Conservation (phyloP, 2,113 vertebrate genomes). For the Mesoclemmys tuberculata region DNA sequence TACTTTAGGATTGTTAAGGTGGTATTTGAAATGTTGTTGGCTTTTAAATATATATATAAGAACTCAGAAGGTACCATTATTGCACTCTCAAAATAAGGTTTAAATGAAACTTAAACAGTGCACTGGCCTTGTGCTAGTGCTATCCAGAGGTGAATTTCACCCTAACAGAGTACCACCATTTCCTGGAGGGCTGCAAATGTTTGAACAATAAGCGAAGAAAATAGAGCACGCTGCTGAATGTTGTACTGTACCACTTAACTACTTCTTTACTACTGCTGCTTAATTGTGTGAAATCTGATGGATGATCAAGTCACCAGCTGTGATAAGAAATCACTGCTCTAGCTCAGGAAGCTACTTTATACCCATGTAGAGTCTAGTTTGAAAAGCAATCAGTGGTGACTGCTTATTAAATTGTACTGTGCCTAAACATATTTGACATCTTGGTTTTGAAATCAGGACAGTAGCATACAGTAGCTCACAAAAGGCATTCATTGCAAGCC, state of each 20-base stretch:
- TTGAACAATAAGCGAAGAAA: neutral
- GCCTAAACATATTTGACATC: neutral
- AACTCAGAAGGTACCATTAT: constrained; percentile 69
- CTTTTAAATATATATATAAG: constrained; percentile 60
- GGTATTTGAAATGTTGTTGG: constrained; percentile 56
- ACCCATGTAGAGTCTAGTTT: neutral
- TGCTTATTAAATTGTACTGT: neutral
- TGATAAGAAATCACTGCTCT: neutral
- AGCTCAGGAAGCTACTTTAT: neutral
- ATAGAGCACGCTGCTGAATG: constrained; percentile 5
- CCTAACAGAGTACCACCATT: neutral
- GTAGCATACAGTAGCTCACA: neutral
- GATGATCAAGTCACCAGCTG: neutral
- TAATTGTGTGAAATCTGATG: neutral
- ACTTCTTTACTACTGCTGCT: neutral
- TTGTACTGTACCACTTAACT: neutral
- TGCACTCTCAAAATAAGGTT: constrained; percentile 16
- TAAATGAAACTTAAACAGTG: neutral
- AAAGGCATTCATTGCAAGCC: neutral
- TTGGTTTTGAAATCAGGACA: neutral
- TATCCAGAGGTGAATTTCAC: constrained; percentile 33
- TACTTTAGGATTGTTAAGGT: constrained; percentile 35
- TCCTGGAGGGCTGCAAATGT: neutral
- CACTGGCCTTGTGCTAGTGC: neutral
- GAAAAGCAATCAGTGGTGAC: neutral